Evolutionary conservation across 2,113 vertebrate genomes (phyloP).

Genomic region (Notiomystis cincta): DNA sequence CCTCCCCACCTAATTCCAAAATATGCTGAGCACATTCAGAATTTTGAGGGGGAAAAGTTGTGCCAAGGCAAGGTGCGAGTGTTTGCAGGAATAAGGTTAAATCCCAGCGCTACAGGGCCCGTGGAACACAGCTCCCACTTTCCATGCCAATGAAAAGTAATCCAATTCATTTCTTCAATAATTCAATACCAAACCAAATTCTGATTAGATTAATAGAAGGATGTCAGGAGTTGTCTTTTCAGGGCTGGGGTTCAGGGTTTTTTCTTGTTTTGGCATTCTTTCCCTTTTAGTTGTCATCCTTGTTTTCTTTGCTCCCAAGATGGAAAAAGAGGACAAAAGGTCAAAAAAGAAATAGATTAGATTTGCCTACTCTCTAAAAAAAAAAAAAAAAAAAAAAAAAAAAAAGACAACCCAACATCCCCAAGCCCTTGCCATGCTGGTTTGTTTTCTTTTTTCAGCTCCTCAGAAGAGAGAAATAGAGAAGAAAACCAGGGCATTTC

Average conservation of each 20-base stretch:
- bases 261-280: background rate
- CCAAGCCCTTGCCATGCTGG: background rate
- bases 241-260: background rate
- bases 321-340: background rate
- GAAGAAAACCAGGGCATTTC: background rate
- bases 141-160: background rate
- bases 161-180: background rate
- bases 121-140: background rate
- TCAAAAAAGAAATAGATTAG: background rate
- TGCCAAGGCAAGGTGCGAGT: background rate
- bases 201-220: background rate
- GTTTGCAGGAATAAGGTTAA: background rate
- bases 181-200: background rate
- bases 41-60: background rate
- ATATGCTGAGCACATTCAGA: background rate
- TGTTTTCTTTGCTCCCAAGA: background rate
- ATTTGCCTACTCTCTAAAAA: background rate
- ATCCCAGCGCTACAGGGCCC: rapidly evolving
- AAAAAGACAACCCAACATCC: background rate
- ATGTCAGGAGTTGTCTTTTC: background rate
- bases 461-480: background rate
- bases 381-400: background rate
- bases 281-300: background rate
- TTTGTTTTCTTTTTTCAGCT: background rate
- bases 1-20: background rate